Evolutionary conservation across 2,797 vertebrate species (phyloP).

Genomic region (Sarcophilus harrisii): DNA sequence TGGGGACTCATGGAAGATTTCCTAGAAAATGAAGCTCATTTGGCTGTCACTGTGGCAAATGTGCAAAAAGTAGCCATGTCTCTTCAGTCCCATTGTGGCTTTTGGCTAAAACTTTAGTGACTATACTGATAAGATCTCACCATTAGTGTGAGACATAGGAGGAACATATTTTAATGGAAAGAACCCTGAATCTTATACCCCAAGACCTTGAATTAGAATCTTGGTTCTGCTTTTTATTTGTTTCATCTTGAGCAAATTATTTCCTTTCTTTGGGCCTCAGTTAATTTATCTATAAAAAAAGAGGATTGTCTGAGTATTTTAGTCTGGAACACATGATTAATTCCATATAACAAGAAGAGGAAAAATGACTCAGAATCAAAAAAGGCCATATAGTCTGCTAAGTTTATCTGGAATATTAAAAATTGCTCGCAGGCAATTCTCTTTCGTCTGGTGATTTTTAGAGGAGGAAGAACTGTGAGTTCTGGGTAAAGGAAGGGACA

Average conservation of each 20-base stretch:
- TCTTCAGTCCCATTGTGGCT: not conserved
- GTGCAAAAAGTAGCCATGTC: not conserved
- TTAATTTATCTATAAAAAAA: not conserved
- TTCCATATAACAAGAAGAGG: not conserved
- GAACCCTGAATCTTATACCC: not conserved
- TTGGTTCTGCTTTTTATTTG: not conserved
- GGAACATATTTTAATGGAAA: not conserved
- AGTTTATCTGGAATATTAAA: not conserved
- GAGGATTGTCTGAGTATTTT: not conserved
- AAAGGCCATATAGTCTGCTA: not conserved
- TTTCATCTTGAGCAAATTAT: not conserved
- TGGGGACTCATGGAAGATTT: slow-evolving; percentile 88
- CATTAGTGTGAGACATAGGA: not conserved
- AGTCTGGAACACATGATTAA: not conserved
- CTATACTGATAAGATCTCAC: not conserved
- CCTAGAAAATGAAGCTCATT: slow-evolving; percentile 91
- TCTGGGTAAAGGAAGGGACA: not conserved
- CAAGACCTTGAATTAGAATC: not conserved
- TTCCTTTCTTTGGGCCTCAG: not conserved
- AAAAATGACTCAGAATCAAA: not conserved
- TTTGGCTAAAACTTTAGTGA: not conserved
- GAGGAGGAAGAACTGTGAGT: not conserved
- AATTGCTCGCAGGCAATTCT: not conserved
- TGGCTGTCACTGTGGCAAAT: slow-evolving; percentile 87
- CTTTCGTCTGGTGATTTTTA: not conserved